These are phyloP conservation scores for Saxicola maurus DNA, from an alignment of 2,797 vertebrate genomes.

Conservation along the genomic window DNA sequence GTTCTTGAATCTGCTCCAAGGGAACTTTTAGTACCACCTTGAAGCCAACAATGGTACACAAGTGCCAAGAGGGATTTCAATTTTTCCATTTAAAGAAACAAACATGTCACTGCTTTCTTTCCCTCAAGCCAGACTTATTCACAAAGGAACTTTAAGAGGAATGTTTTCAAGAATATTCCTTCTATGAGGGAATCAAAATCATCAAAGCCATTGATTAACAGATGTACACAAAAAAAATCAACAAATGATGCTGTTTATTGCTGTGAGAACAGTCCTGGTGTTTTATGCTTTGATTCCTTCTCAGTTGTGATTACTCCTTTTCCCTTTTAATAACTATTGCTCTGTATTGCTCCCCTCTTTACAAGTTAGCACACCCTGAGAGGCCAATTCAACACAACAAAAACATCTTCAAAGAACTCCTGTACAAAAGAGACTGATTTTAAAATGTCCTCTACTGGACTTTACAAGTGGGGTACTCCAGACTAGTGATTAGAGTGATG, in stretches of 20 bases:
- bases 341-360: neutral
- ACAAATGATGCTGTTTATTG: neutral
- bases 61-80: constrained; percentile 4
- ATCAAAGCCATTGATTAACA: neutral
- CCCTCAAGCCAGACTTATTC: neutral
- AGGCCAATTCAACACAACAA: neutral
- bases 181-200: neutral
- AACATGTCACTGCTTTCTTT: constrained; percentile 4
- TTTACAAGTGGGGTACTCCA: neutral
- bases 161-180: neutral
- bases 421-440: neutral
- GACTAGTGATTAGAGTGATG: neutral
- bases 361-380: neutral
- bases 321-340: neutral
- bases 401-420: neutral
- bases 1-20: constrained; percentile 18
- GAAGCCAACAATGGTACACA: neutral
- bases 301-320: neutral
- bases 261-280: neutral
- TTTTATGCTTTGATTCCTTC: neutral
- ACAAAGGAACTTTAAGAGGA: neutral
- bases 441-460: neutral
- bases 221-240: neutral
- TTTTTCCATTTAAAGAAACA: constrained; percentile 14
- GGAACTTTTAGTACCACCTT: constrained; percentile 51